Evolutionary conservation across 2,113 vertebrate genomes (phyloP).

Genomic region (Phasianus colchicus): DNA sequence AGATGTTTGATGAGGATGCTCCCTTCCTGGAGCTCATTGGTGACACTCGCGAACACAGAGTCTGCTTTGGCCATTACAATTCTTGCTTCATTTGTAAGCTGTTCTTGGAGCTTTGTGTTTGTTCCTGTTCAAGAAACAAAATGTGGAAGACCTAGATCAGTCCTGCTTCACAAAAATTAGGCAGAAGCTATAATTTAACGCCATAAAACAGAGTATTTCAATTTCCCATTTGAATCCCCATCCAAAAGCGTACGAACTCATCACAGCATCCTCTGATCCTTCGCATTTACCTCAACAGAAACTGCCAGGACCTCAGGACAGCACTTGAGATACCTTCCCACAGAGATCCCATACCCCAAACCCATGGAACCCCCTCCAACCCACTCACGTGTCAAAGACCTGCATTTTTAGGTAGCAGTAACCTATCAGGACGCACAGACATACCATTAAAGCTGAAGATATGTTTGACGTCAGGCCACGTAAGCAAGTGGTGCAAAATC

Average conservation of each 20-base stretch:
- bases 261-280: background rate
- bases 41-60: conserved; percentile 70
- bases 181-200: background rate
- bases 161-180: background rate
- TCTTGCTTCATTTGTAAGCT: conserved; percentile 77
- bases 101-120: conserved; percentile 70
- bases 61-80: conserved; percentile 73
- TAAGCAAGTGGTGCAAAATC: conserved; percentile 83
- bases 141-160: background rate
- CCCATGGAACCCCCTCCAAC: too few species aligned
- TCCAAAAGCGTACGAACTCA: background rate
- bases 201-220: background rate
- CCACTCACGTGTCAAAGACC: background rate
- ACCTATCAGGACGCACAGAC: background rate
- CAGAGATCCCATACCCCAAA: background rate
- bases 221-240: background rate
- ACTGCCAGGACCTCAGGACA: background rate
- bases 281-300: background rate
- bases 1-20: conserved; percentile 77
- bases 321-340: background rate
- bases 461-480: conserved; percentile 80
- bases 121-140: conserved; percentile 71
- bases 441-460: conserved; percentile 85
- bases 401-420: background rate
- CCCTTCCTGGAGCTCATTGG: conserved; percentile 54